Evolutionary conservation across 2,113 vertebrate species (phyloP).

Genomic region (Prunella himalayana): DNA sequence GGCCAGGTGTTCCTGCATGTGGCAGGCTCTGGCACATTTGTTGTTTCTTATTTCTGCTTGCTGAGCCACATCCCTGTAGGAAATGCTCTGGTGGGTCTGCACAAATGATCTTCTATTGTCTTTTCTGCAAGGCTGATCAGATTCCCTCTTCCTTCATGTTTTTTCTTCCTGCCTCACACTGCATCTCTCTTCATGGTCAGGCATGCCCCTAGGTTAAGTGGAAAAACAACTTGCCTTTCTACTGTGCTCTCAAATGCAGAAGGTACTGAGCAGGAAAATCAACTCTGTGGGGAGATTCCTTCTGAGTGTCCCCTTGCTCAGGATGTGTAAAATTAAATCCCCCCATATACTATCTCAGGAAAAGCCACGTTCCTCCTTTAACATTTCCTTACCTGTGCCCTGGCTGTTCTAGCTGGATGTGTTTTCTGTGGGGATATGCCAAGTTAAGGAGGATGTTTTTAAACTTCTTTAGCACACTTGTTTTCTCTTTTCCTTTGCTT

Average conservation of each 20-base stretch:
- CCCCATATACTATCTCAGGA: background rate
- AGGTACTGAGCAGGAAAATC: background rate
- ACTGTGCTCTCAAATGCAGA: background rate
- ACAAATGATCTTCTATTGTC: conserved; percentile 21
- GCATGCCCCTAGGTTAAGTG: background rate
- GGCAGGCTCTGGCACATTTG: background rate
- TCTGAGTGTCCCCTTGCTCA: background rate
- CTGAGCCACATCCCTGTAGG: background rate
- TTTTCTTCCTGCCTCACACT: conserved; percentile 17
- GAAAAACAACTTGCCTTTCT: background rate
- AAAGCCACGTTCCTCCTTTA: background rate
- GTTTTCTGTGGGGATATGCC: background rate
- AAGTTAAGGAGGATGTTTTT: background rate
- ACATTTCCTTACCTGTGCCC: background rate
- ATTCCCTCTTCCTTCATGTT: background rate
- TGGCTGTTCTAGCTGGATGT: background rate
- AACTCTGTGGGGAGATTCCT: background rate
- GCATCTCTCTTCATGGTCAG: background rate
- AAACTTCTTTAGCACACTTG: background rate
- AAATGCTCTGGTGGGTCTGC: background rate
- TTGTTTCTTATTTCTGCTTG: background rate
- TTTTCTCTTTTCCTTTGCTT: background rate
- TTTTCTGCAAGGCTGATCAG: background rate
- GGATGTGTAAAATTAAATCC: background rate
- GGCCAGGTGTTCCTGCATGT: conserved; percentile 24